These are phyloP conservation scores for Allobates femoralis DNA, from an alignment of 2,797 vertebrate genomes.

Conservation along the genomic window DNA sequence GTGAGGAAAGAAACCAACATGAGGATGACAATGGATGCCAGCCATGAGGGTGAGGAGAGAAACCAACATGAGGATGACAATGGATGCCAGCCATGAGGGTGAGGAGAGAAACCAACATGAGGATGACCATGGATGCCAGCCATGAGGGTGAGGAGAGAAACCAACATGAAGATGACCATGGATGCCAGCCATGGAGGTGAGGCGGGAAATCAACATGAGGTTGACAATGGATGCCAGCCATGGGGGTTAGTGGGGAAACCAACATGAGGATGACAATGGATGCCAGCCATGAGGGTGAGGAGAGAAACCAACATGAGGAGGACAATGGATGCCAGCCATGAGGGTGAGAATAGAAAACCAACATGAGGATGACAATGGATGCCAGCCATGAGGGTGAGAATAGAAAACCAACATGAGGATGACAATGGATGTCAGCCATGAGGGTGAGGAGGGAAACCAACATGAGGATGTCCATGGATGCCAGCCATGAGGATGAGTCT, in stretches of 20 bases:
- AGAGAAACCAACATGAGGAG: not conserved
- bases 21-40: not conserved
- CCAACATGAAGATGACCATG: not conserved
- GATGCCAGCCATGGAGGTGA: not conserved
- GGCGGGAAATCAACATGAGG: not conserved
- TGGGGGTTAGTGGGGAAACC: not conserved
- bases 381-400: no score
- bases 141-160: not conserved
- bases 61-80: not conserved
- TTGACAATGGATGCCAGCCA: not conserved
- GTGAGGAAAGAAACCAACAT: not conserved
- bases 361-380: no score
- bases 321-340: not conserved
- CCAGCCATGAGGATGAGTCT: not conserved
- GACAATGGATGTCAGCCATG: not conserved
- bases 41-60: no score
- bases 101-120: not conserved
- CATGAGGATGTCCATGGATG: not conserved
- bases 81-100: not conserved
- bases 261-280: not conserved
- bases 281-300: not conserved
- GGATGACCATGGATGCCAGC: not conserved
- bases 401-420: not conserved
- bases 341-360: not conserved
- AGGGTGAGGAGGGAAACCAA: not conserved